Evolutionary conservation across 2,888 invertebrate species (phyloP), one percentile per base, ranked within the genome.

Genomic region (Sarcophaga subvicina): DNA sequence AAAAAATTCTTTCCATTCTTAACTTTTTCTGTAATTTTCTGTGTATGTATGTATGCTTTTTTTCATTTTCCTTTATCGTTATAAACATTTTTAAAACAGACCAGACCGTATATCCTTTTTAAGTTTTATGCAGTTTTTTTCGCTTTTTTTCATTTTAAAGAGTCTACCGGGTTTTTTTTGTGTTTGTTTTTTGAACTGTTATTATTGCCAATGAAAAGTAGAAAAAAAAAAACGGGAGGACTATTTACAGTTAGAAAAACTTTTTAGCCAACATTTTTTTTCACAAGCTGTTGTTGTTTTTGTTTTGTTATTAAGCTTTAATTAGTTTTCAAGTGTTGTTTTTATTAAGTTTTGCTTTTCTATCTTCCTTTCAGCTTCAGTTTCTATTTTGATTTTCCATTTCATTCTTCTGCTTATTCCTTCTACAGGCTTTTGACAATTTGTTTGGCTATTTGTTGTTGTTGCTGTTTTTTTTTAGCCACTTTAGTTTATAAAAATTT

Each of bases 311-410:
- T 92, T 92, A 91, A 90, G 89, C 91, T 91, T 92, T 92, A 92
- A 92, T 92, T 92, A 92, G 92, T 92, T 92, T 91, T 92, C 92
- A 92, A 92, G 92, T 92, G 92, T 89, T 91, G 89, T 90, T 92
- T 92, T 91, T 90, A 92, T 91, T 88, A 88, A 84, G 87, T 89
- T 87, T 49, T 25, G 76, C 71, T 82, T 77, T 78, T 59, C 59
- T 91, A 37, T 91, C 90, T 90, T 91, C 17, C 17, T 54, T 54
- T 91, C 88, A 85, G 81, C 83, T 89, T 85, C 37, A 37, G 5
- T 37, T 37, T 37, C 37, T 37, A 37, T 37, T 37, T 37, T 37
- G 22, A 20, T 69, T 81, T 75, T 60, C 59, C 62, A 64, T 63
- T 66, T 67, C 60, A 60, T 72, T 27, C 73, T 78, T n/a, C 54